A percentile compares a stretch with the other conserved stretches of the same genome.
Evolutionary conservation across 2,113 vertebrate genomes (phyloP).

Genomic region (Gymnorhina tibicen): DNA sequence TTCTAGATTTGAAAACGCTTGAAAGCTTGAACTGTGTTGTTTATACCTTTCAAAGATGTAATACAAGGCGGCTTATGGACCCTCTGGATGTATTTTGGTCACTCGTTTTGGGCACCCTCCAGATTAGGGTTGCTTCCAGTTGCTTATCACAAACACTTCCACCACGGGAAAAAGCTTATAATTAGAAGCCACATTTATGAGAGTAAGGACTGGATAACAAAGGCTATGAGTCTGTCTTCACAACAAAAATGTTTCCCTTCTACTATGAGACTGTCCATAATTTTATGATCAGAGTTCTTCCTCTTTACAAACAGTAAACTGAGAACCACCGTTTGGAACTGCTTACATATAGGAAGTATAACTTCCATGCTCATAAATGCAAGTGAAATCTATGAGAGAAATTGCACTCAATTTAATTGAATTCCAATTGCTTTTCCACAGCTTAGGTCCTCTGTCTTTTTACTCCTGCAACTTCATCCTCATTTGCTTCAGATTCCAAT

Average conservation of each 20-base stretch:
- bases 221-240: neutral
- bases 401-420: neutral
- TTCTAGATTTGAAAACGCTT: neutral
- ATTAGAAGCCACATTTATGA: neutral
- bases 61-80: neutral
- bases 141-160: neutral
- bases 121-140: neutral
- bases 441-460: neutral
- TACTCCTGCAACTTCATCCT: neutral
- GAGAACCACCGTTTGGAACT: neutral
- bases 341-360: neutral
- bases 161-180: fast-evolving
- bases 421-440: neutral
- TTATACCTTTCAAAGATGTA: neutral
- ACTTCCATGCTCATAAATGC: neutral
- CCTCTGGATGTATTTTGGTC: neutral
- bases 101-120: neutral
- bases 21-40: neutral
- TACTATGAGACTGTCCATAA: neutral
- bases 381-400: neutral
- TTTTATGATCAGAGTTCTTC: neutral
- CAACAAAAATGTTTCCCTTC: neutral
- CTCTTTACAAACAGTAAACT: neutral
- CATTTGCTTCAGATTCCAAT: neutral
- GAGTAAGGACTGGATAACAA: neutral